Evolutionary conservation across 2,888 invertebrate species (phyloP).

Genomic region (Drosophila cognata): DNA sequence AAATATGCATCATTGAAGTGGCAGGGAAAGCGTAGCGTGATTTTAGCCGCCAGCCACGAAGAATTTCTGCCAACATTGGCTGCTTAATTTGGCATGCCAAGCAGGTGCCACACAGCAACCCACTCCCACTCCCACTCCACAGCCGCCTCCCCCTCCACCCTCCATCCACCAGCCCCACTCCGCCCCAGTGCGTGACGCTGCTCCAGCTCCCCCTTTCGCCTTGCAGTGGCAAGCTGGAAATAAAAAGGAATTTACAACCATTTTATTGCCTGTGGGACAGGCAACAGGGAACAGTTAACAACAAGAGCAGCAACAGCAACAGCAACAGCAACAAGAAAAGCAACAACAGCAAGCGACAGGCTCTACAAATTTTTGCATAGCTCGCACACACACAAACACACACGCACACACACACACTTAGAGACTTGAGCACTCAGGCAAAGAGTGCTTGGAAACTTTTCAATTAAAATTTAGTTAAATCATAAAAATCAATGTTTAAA

Average conservation of each 20-base stretch:
- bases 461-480: neutral
- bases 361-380: conserved; percentile 57
- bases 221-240: conserved; percentile 49
- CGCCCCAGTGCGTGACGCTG: neutral
- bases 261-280: conserved; percentile 63
- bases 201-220: conserved; percentile 11
- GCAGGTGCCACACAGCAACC: conserved; percentile 58
- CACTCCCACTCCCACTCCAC: neutral
- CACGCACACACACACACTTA: conserved; percentile 9
- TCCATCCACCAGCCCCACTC: neutral
- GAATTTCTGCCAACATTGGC: conserved; percentile 35
- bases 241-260: conserved; percentile 70
- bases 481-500: neutral
- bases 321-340: neutral
- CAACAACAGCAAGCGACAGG: conserved; percentile 8
- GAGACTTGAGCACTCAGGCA: neutral
- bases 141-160: conserved; percentile 1
- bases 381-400: conserved; percentile 13
- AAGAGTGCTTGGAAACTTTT: neutral
- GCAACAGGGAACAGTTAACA: conserved; percentile 44
- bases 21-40: conserved; percentile 49
- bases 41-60: conserved; percentile 48
- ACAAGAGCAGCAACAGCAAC: neutral
- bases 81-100: conserved; percentile 73
- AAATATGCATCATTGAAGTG: conserved; percentile 64